A percentile compares a stretch with the other conserved stretches of the same genome.
These are phyloP conservation scores for Petroica traversi DNA, from an alignment of 2,113 vertebrate species.

Conservation along the genomic window DNA sequence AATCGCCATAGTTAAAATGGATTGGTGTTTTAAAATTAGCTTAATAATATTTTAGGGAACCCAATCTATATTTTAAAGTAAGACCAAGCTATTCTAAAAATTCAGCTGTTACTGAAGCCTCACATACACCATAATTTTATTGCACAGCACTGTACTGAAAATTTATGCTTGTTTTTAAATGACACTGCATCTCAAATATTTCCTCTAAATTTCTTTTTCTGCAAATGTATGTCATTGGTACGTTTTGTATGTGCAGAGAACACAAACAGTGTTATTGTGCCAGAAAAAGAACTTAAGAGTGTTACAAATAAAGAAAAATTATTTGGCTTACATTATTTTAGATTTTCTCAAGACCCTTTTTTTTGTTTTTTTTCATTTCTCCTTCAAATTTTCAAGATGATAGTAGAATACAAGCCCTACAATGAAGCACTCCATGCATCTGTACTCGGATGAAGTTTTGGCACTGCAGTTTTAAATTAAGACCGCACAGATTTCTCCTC, in stretches of 20 bases:
- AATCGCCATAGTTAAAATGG: background rate
- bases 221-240: background rate
- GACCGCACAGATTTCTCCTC: background rate
- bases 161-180: background rate
- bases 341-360: background rate
- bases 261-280: background rate
- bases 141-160: background rate
- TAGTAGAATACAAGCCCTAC: background rate
- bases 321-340: background rate
- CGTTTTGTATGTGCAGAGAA: accelerated
- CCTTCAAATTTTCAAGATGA: background rate
- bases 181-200: background rate
- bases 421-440: background rate
- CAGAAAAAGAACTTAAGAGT: background rate
- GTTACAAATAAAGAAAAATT: background rate
- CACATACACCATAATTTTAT: background rate
- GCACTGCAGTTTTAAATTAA: background rate
- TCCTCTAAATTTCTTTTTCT: background rate
- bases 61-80: background rate
- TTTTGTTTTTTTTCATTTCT: background rate
- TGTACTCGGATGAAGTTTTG: background rate
- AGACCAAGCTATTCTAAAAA: background rate
- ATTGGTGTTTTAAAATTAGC: background rate
- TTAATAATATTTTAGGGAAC: slow-evolving; percentile 6
- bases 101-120: background rate